Evolutionary conservation across 2,113 vertebrate genomes (phyloP).

Genomic region (Rhinoderma darwinii): DNA sequence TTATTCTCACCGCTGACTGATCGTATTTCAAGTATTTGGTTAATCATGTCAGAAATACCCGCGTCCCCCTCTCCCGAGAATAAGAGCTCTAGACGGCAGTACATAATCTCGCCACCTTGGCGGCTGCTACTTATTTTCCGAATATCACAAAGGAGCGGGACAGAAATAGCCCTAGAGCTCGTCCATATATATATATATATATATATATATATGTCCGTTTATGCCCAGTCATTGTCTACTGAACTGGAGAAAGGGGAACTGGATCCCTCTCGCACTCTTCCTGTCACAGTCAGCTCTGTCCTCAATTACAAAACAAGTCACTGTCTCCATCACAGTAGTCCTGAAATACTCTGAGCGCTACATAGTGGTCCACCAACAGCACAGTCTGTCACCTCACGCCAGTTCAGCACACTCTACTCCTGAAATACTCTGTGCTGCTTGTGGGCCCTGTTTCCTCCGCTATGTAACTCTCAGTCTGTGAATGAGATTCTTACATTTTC

Average conservation of each 20-base stretch:
- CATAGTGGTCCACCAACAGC: background rate
- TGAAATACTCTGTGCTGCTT: too few species aligned
- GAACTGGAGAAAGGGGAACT: background rate
- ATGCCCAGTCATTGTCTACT: background rate
- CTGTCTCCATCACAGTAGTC: too few species aligned
- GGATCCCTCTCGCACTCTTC: too few species aligned
- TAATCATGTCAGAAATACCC: background rate
- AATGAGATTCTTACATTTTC: too few species aligned
- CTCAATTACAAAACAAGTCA: too few species aligned
- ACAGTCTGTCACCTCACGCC: too few species aligned
- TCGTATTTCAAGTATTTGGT: background rate
- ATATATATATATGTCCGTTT: too few species aligned
- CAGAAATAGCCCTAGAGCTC: background rate
- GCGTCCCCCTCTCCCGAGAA: background rate
- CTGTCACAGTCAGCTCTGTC: too few species aligned
- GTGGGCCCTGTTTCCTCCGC: too few species aligned
- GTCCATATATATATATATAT: too few species aligned
- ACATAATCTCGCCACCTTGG: background rate
- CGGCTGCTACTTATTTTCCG: background rate
- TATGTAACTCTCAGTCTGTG: too few species aligned
- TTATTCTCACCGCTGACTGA: background rate
- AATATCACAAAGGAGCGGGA: background rate
- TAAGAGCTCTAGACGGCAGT: background rate
- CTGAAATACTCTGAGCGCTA: background rate
- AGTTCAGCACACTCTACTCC: too few species aligned